Conservation (phyloP, 1,140 invertebrate genomes). For the Acyrthosiphon pisum region DNA sequence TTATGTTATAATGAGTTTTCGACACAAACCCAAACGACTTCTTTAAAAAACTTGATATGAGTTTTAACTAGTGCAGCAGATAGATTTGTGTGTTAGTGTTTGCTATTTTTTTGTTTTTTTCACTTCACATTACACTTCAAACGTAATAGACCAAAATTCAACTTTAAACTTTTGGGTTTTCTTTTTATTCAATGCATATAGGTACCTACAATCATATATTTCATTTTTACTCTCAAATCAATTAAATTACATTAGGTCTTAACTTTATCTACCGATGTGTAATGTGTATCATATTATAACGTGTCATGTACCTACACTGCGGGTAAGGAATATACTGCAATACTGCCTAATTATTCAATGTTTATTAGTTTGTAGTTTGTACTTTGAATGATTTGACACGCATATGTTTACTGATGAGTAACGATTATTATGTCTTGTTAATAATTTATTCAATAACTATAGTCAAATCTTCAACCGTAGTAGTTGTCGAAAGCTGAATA, state of each 20-base stretch:
- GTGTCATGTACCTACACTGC: background rate
- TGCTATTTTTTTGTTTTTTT: background rate
- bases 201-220: background rate
- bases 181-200: background rate
- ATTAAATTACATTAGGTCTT: background rate
- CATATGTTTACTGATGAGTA: background rate
- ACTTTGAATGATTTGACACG: background rate
- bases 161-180: background rate
- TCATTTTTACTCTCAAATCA: background rate
- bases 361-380: conserved; percentile 8
- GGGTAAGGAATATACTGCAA: too few species aligned
- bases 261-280: background rate
- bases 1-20: background rate
- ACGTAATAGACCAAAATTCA: background rate
- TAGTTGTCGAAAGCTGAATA: background rate
- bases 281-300: too few species aligned
- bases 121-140: background rate
- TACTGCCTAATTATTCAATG: background rate
- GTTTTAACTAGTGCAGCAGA: background rate
- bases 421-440: background rate
- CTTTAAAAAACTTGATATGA: background rate
- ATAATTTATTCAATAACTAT: background rate
- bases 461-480: background rate
- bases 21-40: background rate
- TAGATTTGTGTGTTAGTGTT: background rate